Evolutionary conservation across 64 coral and sea anemone genomes (phyloP).

Genomic region (Catalaphyllia jardinei): DNA sequence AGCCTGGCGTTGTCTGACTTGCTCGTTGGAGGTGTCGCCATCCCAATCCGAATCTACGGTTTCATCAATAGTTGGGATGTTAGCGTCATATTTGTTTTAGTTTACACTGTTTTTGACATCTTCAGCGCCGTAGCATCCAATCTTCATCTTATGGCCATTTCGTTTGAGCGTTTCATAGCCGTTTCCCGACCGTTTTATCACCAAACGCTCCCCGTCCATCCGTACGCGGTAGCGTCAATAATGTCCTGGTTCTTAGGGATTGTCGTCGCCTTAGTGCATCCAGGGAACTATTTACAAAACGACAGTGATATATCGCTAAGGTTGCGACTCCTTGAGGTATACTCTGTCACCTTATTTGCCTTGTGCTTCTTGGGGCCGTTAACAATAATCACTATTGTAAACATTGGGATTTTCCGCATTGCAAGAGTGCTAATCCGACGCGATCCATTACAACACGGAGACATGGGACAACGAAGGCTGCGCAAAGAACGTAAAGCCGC

Average conservation of each 20-base stretch:
- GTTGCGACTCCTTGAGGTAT: slow-evolving; percentile 15
- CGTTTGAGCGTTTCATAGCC: slow-evolving; percentile 78
- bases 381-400: slow-evolving; percentile 53
- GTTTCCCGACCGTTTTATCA: slow-evolving; percentile 77
- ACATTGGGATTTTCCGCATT: slow-evolving; percentile 64
- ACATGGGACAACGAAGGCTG: neutral
- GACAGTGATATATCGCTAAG: neutral
- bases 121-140: slow-evolving; percentile 79
- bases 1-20: slow-evolving; percentile 77
- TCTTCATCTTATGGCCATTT: slow-evolving; percentile 76
- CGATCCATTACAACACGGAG: neutral
- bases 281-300: neutral
- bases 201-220: slow-evolving; percentile 50
- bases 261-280: slow-evolving; percentile 36
- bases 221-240: slow-evolving; percentile 50
- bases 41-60: slow-evolving; percentile 77
- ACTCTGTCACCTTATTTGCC: slow-evolving; percentile 49
- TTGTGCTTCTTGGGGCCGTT: slow-evolving; percentile 66
- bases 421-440: slow-evolving; percentile 59
- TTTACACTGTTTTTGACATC: slow-evolving; percentile 75
- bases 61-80: neutral
- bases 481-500: slow-evolving; percentile 68
- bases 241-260: slow-evolving; percentile 58
- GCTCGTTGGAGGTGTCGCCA: slow-evolving; percentile 68
- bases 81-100: neutral